Evolutionary conservation across 2,888 invertebrate genomes (phyloP), one percentile per base, ranked within the genome.

Genomic region (Scrobipalpa costella): DNA sequence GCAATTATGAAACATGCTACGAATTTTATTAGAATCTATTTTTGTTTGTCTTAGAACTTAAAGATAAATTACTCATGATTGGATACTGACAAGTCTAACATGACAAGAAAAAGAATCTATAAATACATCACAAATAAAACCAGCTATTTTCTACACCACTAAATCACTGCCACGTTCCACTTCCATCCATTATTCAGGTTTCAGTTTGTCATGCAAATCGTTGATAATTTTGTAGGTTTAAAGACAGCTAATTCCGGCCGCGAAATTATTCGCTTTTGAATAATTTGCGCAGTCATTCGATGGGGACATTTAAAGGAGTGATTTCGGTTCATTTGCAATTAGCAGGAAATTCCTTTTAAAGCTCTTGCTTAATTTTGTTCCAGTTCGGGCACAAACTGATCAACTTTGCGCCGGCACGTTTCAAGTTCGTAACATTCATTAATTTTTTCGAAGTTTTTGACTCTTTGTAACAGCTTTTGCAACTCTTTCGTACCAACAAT

Each of bases 331-430:
- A 76, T 79, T 77, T 80, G 83, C 83, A 87, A 87, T 88, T 86
- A 88, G 84, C 79, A 76, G 76, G 77, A 77, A 88, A 84, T 84
- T 86, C 85, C 79, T 84, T 80, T 81, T 44, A 44, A 84, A 83
- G 85, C 84, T 81, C 79, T 79, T 74, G 71, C 74, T 71, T n/a
- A 84, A 86, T 79, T 87, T 92, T 88, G 91, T 44, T 44, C 90
- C 89, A 88, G 89, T 85, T 89, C 83, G 75, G 90, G 80, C 82
- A 88, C 90, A 86, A 92, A 92, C 91, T 92, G 92, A 90, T 91
- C 84, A 83, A 85, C 81, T 81, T 70, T 74, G 72, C 70, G 69
- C 80, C 76, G 80, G 87, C 89, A 89, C 90, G 90, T 89, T 84
- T 80, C 77, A 79, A 89, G 85, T 90, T 90, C 78, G 84, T 85